Evolutionary conservation across 2,113 vertebrate species (phyloP), one percentile per base, ranked within the genome.

Genomic region (Dromiciops gliroides): DNA sequence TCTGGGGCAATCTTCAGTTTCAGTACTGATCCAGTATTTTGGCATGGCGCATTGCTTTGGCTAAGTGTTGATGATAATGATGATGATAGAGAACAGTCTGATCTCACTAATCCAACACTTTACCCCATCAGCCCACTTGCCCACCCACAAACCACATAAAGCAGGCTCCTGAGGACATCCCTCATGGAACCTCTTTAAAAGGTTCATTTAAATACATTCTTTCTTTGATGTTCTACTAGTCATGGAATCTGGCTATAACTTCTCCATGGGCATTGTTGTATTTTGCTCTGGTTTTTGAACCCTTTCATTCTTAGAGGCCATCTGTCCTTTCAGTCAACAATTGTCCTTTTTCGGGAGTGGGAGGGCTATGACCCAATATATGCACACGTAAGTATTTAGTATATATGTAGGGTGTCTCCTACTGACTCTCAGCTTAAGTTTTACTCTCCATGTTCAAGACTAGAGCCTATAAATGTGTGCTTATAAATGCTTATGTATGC

Each of bases 221-320:
- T 94, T 67, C 89, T 16, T 28, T 91, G 93, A 91, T 51, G 8
- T 75, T 4, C 3, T 22, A 22, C 92, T 22, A 93, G 31, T 75
- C 92, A 31, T 48, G 91, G 47, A 91, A 48, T 92, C 93, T 44
- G 51, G 90, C 60, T 95, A 53, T 48, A 94, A 26, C 51, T 91
- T 95, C 49, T 28, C 5, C 5, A 92, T 44, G 19, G 19, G 14
- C 67, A 83, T 83, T 83, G 44, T 44, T 44, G 37, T 83, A 75
- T 83, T n/a, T 44, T 83, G 67, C 31, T 83, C 44, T 5, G 88
- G 37, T 93, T 90, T 90, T 23, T 28, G 24, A 94, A 51, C 90
- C 90, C 89, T 93, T 44, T 48, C 22, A 1, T 51, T 11, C 89
- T 11, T 51, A 90, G 95, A 95, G 49, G 56, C 16, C 37, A 89